Percentiles rank a stretch among this genome's conserved stretches.
phyloP scores from a whole-genome alignment of 2,113 vertebrate species.

The Zosterops pallidus region DNA sequence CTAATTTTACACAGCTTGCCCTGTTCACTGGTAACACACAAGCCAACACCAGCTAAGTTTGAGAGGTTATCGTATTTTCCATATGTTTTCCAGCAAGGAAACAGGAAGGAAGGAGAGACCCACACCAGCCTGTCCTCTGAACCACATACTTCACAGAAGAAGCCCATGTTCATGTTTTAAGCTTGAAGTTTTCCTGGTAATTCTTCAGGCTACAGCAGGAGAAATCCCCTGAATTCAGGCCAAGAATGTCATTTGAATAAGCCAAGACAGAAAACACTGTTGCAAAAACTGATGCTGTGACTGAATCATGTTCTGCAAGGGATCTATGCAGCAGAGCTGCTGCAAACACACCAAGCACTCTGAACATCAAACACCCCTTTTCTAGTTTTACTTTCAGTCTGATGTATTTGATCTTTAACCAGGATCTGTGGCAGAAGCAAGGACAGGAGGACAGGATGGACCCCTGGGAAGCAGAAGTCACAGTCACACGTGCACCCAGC shows the following conservation, averaged over 20 bases:
- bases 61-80: not conserved
- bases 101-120: constrained; percentile 10
- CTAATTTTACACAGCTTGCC: constrained; percentile 1
- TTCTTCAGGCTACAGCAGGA: not conserved
- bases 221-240: not conserved
- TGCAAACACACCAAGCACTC: not conserved
- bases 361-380: not conserved
- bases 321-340: not conserved
- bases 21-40: not conserved
- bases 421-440: not conserved
- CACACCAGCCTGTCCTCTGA: not conserved
- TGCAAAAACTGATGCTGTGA: constrained; percentile 16
- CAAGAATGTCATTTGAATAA: not conserved
- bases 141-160: not conserved
- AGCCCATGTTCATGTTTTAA: not conserved
- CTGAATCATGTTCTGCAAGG: not conserved
- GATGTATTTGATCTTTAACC: not conserved
- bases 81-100: constrained; percentile 15
- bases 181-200: not conserved
- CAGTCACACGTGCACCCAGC: not conserved
- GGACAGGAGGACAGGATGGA: not conserved
- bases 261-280: not conserved
- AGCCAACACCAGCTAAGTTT: not conserved
- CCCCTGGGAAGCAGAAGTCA: not conserved
- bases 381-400: not conserved